Conservation (phyloP, 2,888 invertebrate species). For the Bugula neritina region DNA sequence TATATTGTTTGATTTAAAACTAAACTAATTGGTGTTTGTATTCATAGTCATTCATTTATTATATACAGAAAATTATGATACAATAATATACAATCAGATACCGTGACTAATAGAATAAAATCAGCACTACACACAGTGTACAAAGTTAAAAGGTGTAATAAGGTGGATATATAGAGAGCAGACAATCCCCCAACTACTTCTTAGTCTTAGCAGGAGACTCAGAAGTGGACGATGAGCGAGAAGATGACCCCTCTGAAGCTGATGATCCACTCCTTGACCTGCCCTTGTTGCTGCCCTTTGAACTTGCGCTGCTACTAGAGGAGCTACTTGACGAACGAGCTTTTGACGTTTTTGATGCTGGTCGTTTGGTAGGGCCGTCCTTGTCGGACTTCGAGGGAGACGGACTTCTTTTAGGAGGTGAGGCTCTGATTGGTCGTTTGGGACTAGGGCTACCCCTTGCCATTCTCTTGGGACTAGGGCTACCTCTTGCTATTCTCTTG, state of each 20-base stretch:
- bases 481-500: not conserved
- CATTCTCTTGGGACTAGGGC: not conserved
- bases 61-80: too few relatives aligned
- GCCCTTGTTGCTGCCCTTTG: not conserved
- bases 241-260: not conserved
- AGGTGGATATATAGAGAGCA: not conserved
- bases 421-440: not conserved
- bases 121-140: too few relatives aligned
- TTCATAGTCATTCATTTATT: too few relatives aligned
- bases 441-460: not conserved
- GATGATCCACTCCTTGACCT: not conserved
- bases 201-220: not conserved
- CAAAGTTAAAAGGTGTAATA: too few relatives aligned
- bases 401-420: not conserved
- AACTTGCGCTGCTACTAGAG: not conserved
- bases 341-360: not conserved
- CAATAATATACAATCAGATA: too few relatives aligned
- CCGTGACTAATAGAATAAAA: too few relatives aligned
- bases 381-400: not conserved
- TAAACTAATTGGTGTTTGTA: too few relatives aligned
- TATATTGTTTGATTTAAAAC: too few relatives aligned
- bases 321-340: not conserved
- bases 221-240: not conserved
- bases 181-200: not conserved
- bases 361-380: not conserved